phyloP scores from a whole-genome alignment of 2,888 invertebrate genomes.

The Melanargia galathea region DNA sequence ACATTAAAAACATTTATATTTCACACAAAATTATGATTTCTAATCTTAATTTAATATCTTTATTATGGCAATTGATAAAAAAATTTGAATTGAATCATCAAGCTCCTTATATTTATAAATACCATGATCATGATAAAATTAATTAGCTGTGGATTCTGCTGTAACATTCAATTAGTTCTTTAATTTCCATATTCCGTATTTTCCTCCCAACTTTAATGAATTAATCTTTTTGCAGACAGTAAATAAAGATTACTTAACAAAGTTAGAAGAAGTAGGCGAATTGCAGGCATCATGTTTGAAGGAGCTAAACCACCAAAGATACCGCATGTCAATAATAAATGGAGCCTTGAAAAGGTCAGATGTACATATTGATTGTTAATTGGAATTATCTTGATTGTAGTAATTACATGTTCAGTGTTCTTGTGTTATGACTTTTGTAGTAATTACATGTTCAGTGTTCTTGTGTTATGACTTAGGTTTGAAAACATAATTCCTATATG shows the following conservation, averaged over 20 bases:
- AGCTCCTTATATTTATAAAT: background rate
- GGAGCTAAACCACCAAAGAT: constrained; percentile 95
- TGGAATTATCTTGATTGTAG: constrained; percentile 16
- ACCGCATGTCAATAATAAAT: constrained; percentile 91
- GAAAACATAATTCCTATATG: too few relatives aligned
- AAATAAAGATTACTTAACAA: constrained; percentile 92
- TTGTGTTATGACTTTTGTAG: too few relatives aligned
- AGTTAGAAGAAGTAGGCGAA: constrained; percentile 91
- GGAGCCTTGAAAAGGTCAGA: constrained; percentile 91
- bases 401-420: background rate
- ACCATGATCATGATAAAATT: background rate
- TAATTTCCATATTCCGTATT: background rate
- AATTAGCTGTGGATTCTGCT: background rate
- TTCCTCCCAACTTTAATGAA: background rate
- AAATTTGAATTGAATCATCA: too few relatives aligned
- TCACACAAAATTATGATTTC: too few relatives aligned
- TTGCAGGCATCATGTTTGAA: constrained; percentile 93
- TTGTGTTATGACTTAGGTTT: too few relatives aligned
- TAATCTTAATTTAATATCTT: too few relatives aligned
- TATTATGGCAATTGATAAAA: too few relatives aligned
- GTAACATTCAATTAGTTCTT: background rate
- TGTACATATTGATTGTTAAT: constrained; percentile 22
- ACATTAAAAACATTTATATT: too few relatives aligned
- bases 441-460: too few relatives aligned
- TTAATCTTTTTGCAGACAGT: constrained; percentile 77